A percentile compares a stretch with the other conserved stretches of the same genome.
Evolutionary conservation across 2,888 invertebrate species (phyloP).

Genomic region (Glyphotaelius pellucidus): DNA sequence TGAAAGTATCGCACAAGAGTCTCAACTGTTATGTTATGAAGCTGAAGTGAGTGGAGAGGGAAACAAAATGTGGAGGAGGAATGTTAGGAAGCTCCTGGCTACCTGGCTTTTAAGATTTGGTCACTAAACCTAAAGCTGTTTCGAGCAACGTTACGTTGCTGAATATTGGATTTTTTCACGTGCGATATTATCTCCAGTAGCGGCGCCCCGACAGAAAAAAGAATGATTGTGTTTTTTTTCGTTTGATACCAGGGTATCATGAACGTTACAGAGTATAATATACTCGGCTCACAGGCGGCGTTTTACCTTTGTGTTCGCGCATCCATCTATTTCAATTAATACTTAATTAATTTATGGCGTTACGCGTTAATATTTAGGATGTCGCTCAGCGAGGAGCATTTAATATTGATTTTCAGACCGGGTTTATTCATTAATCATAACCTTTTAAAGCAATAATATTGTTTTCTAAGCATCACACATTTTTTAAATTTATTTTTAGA

Average conservation of each 20-base stretch:
- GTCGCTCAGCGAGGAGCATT: not conserved
- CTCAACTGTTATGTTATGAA: not conserved
- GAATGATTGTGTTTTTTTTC: not conserved
- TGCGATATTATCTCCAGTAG: not conserved
- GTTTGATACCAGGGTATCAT: not conserved
- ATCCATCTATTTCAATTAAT: not conserved
- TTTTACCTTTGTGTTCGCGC: not conserved
- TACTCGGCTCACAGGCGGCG: not conserved
- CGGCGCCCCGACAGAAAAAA: not conserved
- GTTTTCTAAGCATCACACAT: not conserved
- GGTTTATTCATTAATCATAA: not conserved
- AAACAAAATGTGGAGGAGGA: too few species aligned
- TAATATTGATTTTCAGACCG: not conserved
- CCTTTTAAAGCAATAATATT: not conserved
- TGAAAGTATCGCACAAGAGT: not conserved
- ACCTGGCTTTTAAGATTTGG: too few species aligned
- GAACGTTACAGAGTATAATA: not conserved
- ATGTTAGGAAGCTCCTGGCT: too few species aligned
- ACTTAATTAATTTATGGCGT: not conserved
- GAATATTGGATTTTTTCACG: too few species aligned
- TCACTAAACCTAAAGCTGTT: too few species aligned
- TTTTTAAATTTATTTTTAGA: too few species aligned
- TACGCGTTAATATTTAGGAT: not conserved
- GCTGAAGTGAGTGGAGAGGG: too few species aligned
- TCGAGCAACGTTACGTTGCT: too few species aligned